A percentile compares a stretch with the other conserved stretches of the same genome.
phyloP scores from a whole-genome alignment of 2,797 vertebrate species.

The Aplochiton taeniatus region DNA sequence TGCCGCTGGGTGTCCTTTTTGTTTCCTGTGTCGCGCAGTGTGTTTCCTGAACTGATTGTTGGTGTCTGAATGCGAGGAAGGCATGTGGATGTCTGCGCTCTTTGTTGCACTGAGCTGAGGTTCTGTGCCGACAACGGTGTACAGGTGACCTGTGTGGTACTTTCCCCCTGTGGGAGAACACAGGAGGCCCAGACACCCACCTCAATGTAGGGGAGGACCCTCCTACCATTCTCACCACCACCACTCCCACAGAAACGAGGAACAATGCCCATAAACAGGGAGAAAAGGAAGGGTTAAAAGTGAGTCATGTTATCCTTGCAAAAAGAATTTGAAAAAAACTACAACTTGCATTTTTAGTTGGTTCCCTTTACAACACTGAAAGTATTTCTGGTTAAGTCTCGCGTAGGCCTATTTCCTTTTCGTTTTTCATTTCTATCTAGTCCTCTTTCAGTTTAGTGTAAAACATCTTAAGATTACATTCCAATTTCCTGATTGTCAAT shows the following conservation, averaged over 20 bases:
- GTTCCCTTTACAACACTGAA: too few relatives aligned
- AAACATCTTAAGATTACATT: too few relatives aligned
- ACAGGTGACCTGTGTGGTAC: conserved; percentile 52
- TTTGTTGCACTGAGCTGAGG: conserved; percentile 26
- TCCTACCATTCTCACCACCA: conserved; percentile 34
- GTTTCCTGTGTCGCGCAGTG: conserved; percentile 59
- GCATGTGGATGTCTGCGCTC: conserved; percentile 34
- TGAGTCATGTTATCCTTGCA: background rate
- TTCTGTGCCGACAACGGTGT: conserved; percentile 38
- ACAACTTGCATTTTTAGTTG: conserved; percentile 2
- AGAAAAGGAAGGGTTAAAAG: conserved; percentile 26
- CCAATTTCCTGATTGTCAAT: too few relatives aligned
- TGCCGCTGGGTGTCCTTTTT: conserved; percentile 38
- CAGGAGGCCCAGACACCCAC: conserved; percentile 20
- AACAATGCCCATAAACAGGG: conserved; percentile 37
- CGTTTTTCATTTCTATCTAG: too few relatives aligned
- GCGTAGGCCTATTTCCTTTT: too few relatives aligned
- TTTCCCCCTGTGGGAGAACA: conserved; percentile 58
- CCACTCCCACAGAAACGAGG: conserved; percentile 37
- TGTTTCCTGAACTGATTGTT: conserved; percentile 64
- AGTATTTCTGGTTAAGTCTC: too few relatives aligned
- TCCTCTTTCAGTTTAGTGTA: too few relatives aligned
- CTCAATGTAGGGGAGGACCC: conserved; percentile 55
- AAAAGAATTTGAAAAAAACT: too few relatives aligned
- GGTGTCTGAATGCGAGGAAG: conserved; percentile 41